Base-by-base conservation (phyloP, 2,113 vertebrate species). In the Pluvialis apricaria region DNA sequence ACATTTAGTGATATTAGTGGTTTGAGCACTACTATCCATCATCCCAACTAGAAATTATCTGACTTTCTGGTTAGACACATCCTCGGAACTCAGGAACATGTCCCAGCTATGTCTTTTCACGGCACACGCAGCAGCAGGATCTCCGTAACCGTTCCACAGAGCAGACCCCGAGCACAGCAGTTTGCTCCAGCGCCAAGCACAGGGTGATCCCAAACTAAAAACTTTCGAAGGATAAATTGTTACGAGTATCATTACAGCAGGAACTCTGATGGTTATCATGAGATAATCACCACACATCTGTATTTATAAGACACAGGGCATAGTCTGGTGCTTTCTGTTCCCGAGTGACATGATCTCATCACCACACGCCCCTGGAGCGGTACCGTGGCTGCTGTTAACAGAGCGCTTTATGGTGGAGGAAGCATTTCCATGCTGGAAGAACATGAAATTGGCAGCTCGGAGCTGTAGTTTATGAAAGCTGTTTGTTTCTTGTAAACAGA, bases 401-500 rank as follows among this genome's bases (percentile, higher is more conserved):
- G 52, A 84, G 76, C 0, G 0, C 65, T 92, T 79, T 57, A 72
- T 51, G 79, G 69, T 11, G 17, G 52, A 32, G 73, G 66, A 78
- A 36, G 64, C 62, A 28, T 49, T 69, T 82, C 70, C 73, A 4
- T 47, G 47, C 70, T 75, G 71, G 58, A 87, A 94, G 52, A 62
- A 83, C 38, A 84, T 1, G 2, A 49, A 90, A 3, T 54, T 36
- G 40, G 90, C 92, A 96, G 80, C 75, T 87, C 0, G 0, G 34
- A 40, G 82, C 79, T 79, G 42, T 15, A 77, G 45, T 94, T 92
- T 91, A 52, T 17, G 57, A 91, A 93, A 90, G 38, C 75, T 86
- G 77, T 80, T 94, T 83, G 88, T 79, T 45, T 73, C 62, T 79
- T 49, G 55, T 91, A 93, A 93, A 95, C 70, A 93, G 60, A 84